A percentile compares a stretch with the other conserved stretches of the same genome.
phyloP scores from a whole-genome alignment of 2,888 invertebrate species.

The Aphodius granarius region DNA sequence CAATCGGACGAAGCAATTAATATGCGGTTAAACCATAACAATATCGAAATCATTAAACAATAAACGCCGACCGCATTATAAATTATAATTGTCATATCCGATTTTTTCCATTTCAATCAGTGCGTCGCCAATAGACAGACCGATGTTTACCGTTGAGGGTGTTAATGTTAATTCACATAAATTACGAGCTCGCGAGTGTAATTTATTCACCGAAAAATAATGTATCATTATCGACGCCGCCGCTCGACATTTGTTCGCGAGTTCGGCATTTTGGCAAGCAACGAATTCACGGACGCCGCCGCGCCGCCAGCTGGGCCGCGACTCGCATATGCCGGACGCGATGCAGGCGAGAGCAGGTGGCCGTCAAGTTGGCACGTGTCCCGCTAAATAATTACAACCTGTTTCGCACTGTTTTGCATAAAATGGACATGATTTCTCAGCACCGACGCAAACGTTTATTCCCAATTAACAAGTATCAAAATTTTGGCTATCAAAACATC shows the following conservation, averaged over 20 bases:
- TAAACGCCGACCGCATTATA: not conserved
- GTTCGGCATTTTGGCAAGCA: not conserved
- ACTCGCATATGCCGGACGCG: not conserved
- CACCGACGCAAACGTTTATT: slow-evolving; percentile 7
- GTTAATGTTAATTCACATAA: not conserved
- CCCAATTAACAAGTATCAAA: slow-evolving; percentile 10
- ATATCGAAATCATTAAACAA: not conserved
- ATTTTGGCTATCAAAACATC: not conserved
- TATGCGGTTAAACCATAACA: not conserved
- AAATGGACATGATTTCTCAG: slow-evolving; percentile 5
- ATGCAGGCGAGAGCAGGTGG: slow-evolving; percentile 9
- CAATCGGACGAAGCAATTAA: not conserved
- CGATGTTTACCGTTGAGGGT: not conserved
- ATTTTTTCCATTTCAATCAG: not conserved
- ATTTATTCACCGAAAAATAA: not conserved
- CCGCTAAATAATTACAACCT: slow-evolving; percentile 11
- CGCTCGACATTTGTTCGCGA: not conserved
- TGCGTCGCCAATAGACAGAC: not conserved
- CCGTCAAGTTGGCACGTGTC: slow-evolving; percentile 11
- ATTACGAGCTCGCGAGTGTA: not conserved
- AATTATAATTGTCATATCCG: not conserved
- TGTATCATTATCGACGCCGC: not conserved
- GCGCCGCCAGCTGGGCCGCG: not conserved
- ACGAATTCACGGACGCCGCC: too few species aligned
- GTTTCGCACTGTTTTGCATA: slow-evolving; percentile 11